Evolutionary conservation across 2,113 vertebrate genomes (phyloP), one percentile per base, ranked within the genome.

Genomic region (Brienomyrus longianalis): DNA sequence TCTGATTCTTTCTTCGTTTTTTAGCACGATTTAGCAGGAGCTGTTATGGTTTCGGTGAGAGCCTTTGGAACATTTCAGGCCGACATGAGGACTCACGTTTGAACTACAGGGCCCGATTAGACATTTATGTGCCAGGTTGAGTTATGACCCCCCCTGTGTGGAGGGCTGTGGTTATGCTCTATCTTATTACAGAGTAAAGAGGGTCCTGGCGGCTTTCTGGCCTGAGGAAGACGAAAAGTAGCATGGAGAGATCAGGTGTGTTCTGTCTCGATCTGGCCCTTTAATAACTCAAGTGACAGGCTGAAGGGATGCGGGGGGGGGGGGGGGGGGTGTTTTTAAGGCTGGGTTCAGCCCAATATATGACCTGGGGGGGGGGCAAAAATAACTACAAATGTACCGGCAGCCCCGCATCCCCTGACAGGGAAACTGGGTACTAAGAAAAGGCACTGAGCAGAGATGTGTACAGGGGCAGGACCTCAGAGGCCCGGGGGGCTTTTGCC

Each of bases 361-460:
- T 90, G 93, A 92, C 92, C 92, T 85, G 85, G 92, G 92, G 91
- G 90, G 17, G 87, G 83, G 89, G 89, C 90, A 92, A 90, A 92
- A 93, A 94, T 92, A 93, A 92, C 83, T 86, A 91, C 89, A 62
- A 83, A 86, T 93, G 91, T 91, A 91, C 91, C 85, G 86, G 54
- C 5, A 19, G 54, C 19, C 54, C 52, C 9, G 43, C 15, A 47
- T 83, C 31, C 70, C 70, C 5, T 77, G 27, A 77, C 11, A 77
- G 31, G 31, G 31, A 39, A 80, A 19, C 70, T 39, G 31, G 31
- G 35, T 39, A 5, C 3, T 2, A 19, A 19, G 35, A 15, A 43
- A 80, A 39, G 74, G 5, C 35, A 0, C 62, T 31, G 27, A 31
- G 10, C 27, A 70, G 10, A 10, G 62, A 31, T 1, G 27, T 70